phyloP scores from a whole-genome alignment of 2,797 vertebrate genomes.

The Enteromius trimaculatus region DNA sequence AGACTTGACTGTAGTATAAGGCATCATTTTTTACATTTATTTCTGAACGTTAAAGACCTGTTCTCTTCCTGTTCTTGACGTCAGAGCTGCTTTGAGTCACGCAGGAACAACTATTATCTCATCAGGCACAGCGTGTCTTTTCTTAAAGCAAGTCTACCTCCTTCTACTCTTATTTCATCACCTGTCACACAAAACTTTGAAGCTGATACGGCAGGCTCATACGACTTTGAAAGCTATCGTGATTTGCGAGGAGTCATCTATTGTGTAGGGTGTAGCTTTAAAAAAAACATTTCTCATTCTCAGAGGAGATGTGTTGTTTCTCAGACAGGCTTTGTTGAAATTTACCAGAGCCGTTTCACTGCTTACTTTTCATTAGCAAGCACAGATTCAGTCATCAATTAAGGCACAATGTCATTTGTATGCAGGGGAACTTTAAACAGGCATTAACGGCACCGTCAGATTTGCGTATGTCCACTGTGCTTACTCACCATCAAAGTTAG shows the following conservation, averaged over 20 bases:
- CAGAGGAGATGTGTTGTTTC: neutral
- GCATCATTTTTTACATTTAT: neutral
- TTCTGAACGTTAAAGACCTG: neutral
- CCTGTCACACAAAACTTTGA: constrained; percentile 27
- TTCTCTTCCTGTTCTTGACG: neutral
- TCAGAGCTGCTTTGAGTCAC: neutral
- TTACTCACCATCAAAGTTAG: constrained; percentile 26
- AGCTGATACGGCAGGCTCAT: neutral
- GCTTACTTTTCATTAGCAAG: constrained; percentile 10
- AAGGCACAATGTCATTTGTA: constrained; percentile 24
- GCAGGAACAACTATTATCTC: neutral
- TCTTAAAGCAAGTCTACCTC: neutral
- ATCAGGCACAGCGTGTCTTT: neutral
- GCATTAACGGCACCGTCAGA: neutral
- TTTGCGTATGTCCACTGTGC: constrained; percentile 24
- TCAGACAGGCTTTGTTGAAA: constrained; percentile 2
- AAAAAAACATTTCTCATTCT: neutral
- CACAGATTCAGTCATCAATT: constrained; percentile 2
- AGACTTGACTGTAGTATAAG: neutral
- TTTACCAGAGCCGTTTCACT: constrained; percentile 20
- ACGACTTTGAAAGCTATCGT: constrained; percentile 24
- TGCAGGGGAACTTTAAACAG: constrained; percentile 24
- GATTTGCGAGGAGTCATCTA: constrained; percentile 1
- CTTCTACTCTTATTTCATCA: constrained; percentile 24
- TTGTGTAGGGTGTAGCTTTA: neutral